phyloP scores from a whole-genome alignment of 2,797 vertebrate genomes.

The Enteromius radiatus region DNA sequence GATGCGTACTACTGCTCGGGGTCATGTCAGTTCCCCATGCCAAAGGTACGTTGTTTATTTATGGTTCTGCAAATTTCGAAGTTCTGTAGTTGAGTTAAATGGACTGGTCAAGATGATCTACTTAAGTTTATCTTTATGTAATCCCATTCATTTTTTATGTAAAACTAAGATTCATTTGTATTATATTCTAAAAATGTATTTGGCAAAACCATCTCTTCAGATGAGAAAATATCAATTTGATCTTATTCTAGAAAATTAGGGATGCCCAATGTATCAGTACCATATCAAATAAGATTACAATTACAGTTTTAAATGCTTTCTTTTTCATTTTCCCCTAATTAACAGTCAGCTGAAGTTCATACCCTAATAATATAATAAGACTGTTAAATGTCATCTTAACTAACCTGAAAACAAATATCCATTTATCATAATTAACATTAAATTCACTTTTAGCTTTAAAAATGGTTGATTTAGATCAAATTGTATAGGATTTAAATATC shows the following conservation, averaged over 20 bases:
- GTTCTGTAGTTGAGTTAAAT: background rate
- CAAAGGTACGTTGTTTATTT: slow-evolving; percentile 83
- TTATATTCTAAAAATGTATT: background rate
- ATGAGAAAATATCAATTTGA: background rate
- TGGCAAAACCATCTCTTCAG: background rate
- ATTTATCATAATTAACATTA: background rate
- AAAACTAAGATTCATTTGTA: slow-evolving; percentile 13
- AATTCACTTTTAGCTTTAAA: background rate
- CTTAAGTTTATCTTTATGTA: background rate
- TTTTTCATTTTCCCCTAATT: no score
- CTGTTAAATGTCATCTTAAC: background rate
- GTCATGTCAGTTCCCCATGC: slow-evolving; percentile 97
- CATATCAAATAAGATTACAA: background rate
- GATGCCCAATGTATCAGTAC: background rate
- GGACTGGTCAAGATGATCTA: background rate
- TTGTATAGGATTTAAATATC: background rate
- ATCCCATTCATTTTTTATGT: no score
- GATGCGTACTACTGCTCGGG: slow-evolving; percentile 96
- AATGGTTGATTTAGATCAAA: background rate
- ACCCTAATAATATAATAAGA: background rate
- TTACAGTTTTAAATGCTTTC: background rate
- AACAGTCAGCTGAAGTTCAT: background rate
- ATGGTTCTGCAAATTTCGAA: background rate
- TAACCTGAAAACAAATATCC: background rate
- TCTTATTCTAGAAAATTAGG: background rate